A percentile compares a stretch with the other conserved stretches of the same genome.
These are phyloP conservation scores for Sakesphorus luctuosus DNA, from an alignment of 2,113 vertebrate species.

Conservation along the genomic window DNA sequence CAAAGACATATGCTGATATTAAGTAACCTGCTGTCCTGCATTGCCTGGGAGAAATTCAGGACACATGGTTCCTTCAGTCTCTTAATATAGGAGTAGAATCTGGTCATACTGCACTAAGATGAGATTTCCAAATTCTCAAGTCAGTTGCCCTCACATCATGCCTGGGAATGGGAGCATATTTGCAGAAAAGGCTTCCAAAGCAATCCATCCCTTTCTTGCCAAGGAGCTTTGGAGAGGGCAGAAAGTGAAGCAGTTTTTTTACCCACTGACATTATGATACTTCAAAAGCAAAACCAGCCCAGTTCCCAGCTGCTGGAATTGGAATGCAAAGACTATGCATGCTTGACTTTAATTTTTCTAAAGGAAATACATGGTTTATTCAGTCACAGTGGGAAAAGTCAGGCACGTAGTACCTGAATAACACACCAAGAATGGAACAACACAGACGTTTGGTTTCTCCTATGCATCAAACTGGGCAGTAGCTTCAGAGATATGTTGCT, in stretches of 20 bases:
- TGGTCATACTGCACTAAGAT: not conserved
- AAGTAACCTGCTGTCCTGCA: not conserved
- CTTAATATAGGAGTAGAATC: not conserved
- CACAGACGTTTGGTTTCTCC: not conserved
- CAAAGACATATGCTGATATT: not conserved
- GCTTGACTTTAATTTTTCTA: not conserved
- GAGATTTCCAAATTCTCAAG: not conserved
- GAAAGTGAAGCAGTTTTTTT: not conserved
- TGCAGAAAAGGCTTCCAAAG: not conserved
- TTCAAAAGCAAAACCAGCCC: no score
- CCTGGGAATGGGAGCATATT: not conserved
- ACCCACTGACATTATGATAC: not conserved
- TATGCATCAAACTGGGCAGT: not conserved
- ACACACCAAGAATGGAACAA: not conserved
- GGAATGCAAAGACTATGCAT: not conserved
- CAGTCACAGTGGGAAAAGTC: not conserved
- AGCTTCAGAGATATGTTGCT: not conserved
- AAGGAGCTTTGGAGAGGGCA: not conserved
- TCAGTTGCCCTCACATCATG: fast-evolving
- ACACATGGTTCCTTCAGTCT: not conserved
- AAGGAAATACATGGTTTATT: not conserved
- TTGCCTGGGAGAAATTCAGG: not conserved
- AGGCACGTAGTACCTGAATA: not conserved
- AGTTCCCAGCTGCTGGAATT: not conserved
- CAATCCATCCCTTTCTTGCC: not conserved